Base-by-base conservation (phyloP, 1,140 invertebrate genomes). In the Centruroides vittatus region DNA sequence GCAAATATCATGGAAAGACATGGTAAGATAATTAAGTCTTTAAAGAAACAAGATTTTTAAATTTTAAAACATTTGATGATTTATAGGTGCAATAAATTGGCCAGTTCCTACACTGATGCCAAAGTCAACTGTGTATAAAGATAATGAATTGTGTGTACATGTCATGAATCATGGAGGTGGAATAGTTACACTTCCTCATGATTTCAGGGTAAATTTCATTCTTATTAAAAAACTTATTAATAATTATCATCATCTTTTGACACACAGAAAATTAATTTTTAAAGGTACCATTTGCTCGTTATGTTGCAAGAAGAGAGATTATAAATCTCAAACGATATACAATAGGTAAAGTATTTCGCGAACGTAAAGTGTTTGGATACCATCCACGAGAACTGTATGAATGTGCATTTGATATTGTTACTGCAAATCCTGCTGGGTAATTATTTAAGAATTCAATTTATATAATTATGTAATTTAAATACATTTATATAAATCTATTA, bases 341-440 rank as follows among this genome's bases (percentile, higher is more conserved):
- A 4, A 84, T 96, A 13, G 89, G 89, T 67, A 80, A 85, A 63
- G 90, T 96, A 3, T 96, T 84, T 69, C 79, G 89, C 62, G 88
- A 93, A 73, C 84, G 84, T 67, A 85, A 86, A 67, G 82, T 88
- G 4, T 81, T 81, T 67, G 88, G 88, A 8, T 85, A 88, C 67
- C 89, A 94, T 77, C 93, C 93, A 0, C 81, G 83, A 65, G 90
- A 95, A 75, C 78, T 89, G 6, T 85, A 85, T 61, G 91, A 95
- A 74, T 93, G 89, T 75, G 87, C 88, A 4, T 96, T 96, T 75
- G 93, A 98, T 72, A 91, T 96, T 64, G 85, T 96, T 10, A 86
- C 84, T 23, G 81, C 87, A 3, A 81, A 74, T 54, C 74, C 55
- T 11, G 41, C 46, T 77, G 62, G 80, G 82, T 82, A 56, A 51